phyloP scores from a whole-genome alignment of 2,888 invertebrate species.

The Conops quadrifasciatus region DNA sequence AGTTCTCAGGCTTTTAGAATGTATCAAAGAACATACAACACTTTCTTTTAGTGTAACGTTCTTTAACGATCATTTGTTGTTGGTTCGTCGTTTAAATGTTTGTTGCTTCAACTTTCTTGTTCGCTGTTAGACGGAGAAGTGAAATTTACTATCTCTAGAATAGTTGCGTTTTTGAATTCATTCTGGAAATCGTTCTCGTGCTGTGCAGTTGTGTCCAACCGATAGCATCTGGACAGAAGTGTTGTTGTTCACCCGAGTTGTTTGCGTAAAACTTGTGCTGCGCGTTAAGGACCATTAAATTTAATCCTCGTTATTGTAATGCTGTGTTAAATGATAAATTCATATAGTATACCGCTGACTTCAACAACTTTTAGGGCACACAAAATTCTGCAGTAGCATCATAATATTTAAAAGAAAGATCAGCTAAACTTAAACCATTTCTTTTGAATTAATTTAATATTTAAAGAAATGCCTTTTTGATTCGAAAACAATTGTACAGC shows the following conservation, averaged over 20 bases:
- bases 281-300: constrained; percentile 26
- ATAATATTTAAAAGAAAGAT: background rate
- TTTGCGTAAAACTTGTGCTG: constrained; percentile 15
- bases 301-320: constrained; percentile 1
- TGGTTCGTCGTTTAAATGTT: background rate
- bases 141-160: constrained; percentile 31
- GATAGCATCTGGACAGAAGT: constrained; percentile 3
- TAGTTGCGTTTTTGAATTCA: constrained; percentile 24
- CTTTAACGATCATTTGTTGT: constrained; percentile 12
- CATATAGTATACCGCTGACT: background rate
- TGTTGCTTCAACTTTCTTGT: constrained; percentile 27
- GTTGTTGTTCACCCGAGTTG: background rate
- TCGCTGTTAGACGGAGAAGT: constrained; percentile 7
- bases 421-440: background rate
- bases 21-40: too few species aligned
- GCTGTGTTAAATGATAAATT: background rate
- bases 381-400: too few species aligned
- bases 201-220: constrained; percentile 28
- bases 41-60: background rate
- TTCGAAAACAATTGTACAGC: background rate
- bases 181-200: constrained; percentile 33
- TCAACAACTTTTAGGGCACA: background rate
- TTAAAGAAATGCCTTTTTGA: background rate
- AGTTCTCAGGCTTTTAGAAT: too few species aligned
- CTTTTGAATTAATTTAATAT: background rate